Base-by-base conservation (phyloP, 1,140 invertebrate genomes). In the Drosophila sp. region DNA sequence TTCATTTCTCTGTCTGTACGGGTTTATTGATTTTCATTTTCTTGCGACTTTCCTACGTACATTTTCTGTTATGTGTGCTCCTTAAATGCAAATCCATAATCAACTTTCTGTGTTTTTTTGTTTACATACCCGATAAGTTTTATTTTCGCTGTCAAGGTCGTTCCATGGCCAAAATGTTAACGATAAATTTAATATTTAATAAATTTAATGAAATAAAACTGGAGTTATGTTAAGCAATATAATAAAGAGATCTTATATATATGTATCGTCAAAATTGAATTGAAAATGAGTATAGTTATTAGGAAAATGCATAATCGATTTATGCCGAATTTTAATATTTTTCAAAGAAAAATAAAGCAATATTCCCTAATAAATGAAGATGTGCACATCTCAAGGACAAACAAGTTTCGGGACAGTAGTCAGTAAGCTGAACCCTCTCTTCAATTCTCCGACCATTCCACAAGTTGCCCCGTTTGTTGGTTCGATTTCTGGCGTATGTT, bases 131-230 rank as follows among this genome's bases (percentile, higher is more conserved):
- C 65, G 67, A 69, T 73, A 71, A 64, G 76, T 83, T 80, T 62
- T 75, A 54, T 61, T 76, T 87, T 78, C 70, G 78, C 82, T 73
- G 82, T 76, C 82, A 87, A 87, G 82, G 82, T 87, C 82, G 78
- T n/a, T n/a, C n/a, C n/a, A n/a, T n/a, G n/a, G n/a, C n/a, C n/a
- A n/a, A n/a, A n/a, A n/a, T n/a, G n/a, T n/a, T n/a, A n/a, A n/a
- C n/a, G n/a, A n/a, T n/a, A n/a, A n/a, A n/a, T n/a, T n/a, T n/a
- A n/a, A n/a, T n/a, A n/a, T n/a, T n/a, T n/a, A 21, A 21, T 21
- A 21, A 21, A 21, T 21, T 21, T 2, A 21, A n/a, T n/a, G n/a
- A 21, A 21, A 2, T 21, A 21, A 4, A 21, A 4, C 21, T 21
- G 21, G 4, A 32, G 7, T 32, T 32, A 32, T 1, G 7, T 32